Base-by-base conservation (phyloP, 2,888 invertebrate species). In the Callinectes sapidus region DNA sequence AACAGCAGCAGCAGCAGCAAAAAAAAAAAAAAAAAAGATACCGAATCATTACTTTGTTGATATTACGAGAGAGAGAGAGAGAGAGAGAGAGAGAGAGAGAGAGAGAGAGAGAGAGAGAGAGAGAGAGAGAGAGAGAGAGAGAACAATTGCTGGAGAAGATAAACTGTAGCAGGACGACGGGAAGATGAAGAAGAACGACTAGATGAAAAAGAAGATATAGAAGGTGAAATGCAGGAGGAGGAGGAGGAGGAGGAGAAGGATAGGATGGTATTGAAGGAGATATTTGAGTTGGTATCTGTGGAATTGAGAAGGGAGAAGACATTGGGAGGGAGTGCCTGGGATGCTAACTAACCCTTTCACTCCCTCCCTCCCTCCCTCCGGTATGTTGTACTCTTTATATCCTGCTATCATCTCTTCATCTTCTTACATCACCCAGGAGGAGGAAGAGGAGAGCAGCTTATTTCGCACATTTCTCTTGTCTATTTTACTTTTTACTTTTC, bases 41-140 rank as follows among this genome's bases (percentile, higher is more conserved):
- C 23, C 2, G 61, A 61, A 0, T 18, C 16, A 61, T 61, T 18
- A 16, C 16, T 18, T 61, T 61, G 61, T 61, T 61, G 61, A 61
- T 10, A 61, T 61, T 61, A 61, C 2, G 35, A 81, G 77, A 35
- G 81, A 35, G 35, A 81, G 35, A 81, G 81, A 81, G 81, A 81
- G 81, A 81, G 81, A 81, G 81, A 81, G 81, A 81, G 81, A 81
- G 35, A 81, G 81, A 81, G 81, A 81, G 81, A 81, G 81, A 81
- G 81, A 81, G 81, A 81, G 81, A 81, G 81, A 81, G 81, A 81
- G 81, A 81, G 81, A 81, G 81, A 81, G 81, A 81, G 81, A 81
- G 81, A 81, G 81, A 81, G 81, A 81, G 81, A 81, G 81, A 81
- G 81, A 81, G 81, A 35, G 48, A 48, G 10, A 10, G 10, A 48